phyloP scores from a whole-genome alignment of 2,113 vertebrate genomes.

The Astur gentilis region DNA sequence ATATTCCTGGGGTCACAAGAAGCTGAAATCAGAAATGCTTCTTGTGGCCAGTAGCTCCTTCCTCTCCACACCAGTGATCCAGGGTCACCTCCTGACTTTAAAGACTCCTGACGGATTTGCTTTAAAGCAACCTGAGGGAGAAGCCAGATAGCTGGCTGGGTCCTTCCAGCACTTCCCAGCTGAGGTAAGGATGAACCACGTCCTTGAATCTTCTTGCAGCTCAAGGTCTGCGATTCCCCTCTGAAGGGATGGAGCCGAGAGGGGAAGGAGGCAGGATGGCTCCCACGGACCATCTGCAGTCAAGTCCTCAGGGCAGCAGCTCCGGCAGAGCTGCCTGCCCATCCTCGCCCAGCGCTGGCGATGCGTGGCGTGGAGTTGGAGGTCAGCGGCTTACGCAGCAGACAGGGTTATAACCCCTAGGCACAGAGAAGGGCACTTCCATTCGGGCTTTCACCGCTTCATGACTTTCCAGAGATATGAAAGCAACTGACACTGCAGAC shows the following conservation, averaged over 20 bases:
- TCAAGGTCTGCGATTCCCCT: accelerated
- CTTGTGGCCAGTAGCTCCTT: neutral
- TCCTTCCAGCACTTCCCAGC: neutral
- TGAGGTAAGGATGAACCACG: neutral
- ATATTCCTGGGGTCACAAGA: neutral
- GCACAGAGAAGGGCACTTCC: neutral
- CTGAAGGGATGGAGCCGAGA: neutral
- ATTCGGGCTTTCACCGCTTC: neutral
- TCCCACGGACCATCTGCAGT: neutral
- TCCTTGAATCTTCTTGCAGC: neutral
- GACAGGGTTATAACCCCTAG: neutral
- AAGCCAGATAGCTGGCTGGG: neutral
- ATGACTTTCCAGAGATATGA: neutral
- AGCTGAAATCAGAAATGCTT: neutral
- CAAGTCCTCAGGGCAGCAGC: neutral
- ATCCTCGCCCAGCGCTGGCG: neutral
- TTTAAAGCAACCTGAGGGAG: neutral
- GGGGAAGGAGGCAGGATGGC: neutral
- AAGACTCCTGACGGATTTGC: neutral
- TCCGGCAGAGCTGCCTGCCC: neutral
- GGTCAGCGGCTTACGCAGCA: neutral
- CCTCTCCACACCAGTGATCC: neutral
- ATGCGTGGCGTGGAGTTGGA: neutral
- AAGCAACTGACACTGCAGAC: neutral
- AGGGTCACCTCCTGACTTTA: neutral